These are phyloP conservation scores for Nasua narica DNA, from an alignment of 2,797 vertebrate species.

Conservation along the genomic window DNA sequence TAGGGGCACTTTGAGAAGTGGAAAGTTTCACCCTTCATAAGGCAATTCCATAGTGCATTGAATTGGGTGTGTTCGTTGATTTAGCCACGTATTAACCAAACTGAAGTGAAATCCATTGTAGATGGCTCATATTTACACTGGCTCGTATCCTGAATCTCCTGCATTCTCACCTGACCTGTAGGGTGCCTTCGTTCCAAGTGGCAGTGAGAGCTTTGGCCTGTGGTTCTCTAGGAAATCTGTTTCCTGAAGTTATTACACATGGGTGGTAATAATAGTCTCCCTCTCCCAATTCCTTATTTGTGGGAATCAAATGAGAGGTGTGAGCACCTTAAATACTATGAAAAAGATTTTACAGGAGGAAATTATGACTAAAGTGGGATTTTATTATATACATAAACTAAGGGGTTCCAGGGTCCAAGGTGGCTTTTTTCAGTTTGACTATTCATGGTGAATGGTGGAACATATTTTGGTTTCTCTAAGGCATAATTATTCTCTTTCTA, in stretches of 20 bases:
- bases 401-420: not conserved
- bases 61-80: not conserved
- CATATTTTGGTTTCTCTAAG: constrained; percentile 13
- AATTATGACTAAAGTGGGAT: not conserved
- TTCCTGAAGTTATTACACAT: not conserved
- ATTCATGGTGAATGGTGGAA: not conserved
- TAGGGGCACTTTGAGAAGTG: not conserved
- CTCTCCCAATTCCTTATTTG: not conserved
- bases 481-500: not conserved
- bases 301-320: not conserved
- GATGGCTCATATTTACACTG: not conserved
- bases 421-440: not conserved
- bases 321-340: not conserved
- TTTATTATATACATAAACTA: not conserved
- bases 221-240: not conserved
- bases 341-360: not conserved
- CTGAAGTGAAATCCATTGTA: not conserved
- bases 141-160: not conserved
- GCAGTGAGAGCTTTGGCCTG: not conserved
- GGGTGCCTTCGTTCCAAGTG: not conserved
- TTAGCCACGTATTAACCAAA: not conserved
- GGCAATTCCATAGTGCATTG: not conserved
- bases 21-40: not conserved
- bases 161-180: not conserved
- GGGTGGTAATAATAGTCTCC: not conserved